These are phyloP conservation scores for Leptopterna dolabrata DNA, from an alignment of 2,888 invertebrate genomes.

Conservation along the genomic window DNA sequence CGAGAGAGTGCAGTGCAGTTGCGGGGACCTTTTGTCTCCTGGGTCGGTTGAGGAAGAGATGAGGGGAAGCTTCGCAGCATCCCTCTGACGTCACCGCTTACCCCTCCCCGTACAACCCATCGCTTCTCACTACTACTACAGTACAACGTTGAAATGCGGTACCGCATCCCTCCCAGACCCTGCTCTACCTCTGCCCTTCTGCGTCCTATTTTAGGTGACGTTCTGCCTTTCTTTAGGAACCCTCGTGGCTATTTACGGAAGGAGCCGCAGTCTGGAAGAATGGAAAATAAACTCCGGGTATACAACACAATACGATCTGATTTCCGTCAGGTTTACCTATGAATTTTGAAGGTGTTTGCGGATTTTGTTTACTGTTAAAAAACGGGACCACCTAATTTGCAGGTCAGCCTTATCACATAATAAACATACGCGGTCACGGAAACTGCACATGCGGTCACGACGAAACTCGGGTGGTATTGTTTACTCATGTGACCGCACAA, in stretches of 20 bases:
- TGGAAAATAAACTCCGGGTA: neutral
- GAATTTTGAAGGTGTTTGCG: no score
- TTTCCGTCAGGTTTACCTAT: no score
- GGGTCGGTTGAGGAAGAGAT: neutral
- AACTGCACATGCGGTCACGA: no score
- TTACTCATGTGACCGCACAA: no score
- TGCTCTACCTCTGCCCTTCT: neutral
- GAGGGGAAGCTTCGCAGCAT: neutral
- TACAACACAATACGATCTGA: no score
- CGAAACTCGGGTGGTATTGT: no score
- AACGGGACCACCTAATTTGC: no score
- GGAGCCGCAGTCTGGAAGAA: neutral
- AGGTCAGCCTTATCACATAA: no score
- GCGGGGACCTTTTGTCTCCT: neutral
- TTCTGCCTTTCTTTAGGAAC: neutral
- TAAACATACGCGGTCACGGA: no score
- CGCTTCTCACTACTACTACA: neutral
- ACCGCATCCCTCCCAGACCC: neutral
- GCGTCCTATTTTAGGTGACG: neutral
- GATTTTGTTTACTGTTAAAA: no score
- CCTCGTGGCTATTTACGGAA: neutral
- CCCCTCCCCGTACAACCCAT: neutral
- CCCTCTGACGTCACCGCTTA: conserved; percentile 26
- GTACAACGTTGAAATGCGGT: neutral
- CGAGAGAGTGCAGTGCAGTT: neutral